Evolutionary conservation across 1,140 invertebrate genomes (phyloP), one percentile per base, ranked within the genome.

Genomic region (Drosophila erecta): DNA sequence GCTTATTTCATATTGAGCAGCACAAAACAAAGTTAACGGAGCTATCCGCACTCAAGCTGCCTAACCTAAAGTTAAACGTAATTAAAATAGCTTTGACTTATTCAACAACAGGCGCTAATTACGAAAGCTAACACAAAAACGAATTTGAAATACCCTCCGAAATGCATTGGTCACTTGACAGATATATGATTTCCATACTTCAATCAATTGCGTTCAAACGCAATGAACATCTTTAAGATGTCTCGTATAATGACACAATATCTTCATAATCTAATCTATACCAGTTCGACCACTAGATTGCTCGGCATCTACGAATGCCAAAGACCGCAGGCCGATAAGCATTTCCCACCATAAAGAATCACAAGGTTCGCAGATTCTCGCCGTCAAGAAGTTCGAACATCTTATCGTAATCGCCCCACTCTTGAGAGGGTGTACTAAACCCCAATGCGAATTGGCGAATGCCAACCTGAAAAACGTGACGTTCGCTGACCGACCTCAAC

Each of bases 401-500:
- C 61, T 47, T 69, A 70, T 56, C 50, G 49, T n/a, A 54, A 46
- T 54, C 37, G 7, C 5, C 11, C 3, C 17, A 55, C 62, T 35
- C 33, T 67, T 22, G 12, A 20, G 38, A 15, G 59, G 43, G 50
- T 35, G n/a, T n/a, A 8, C 30, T 30, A 37, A 37, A 17, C 41
- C 5, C 27, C 17, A 17, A 17, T 17, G 17, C 17, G 17, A 1
- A 37, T 46, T n/a, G n/a, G 55, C 15, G 22, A 30, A 37, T 30
- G 61, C 58, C 59, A 65, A 30, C 41, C 22, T 30, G 43, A 69
- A 70, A 69, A 70, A 70, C 67, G 67, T 70, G 67, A 84, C 60
- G 76, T 64, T 84, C 27, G 67, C 62, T 62, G 54, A 77, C 67
- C 67, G 61, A 24, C 75, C 55, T 56, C 46, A 70, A 49, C 66